Conservation (phyloP, 64 coral and sea anemone species). For the Catalaphyllia jardinei region DNA sequence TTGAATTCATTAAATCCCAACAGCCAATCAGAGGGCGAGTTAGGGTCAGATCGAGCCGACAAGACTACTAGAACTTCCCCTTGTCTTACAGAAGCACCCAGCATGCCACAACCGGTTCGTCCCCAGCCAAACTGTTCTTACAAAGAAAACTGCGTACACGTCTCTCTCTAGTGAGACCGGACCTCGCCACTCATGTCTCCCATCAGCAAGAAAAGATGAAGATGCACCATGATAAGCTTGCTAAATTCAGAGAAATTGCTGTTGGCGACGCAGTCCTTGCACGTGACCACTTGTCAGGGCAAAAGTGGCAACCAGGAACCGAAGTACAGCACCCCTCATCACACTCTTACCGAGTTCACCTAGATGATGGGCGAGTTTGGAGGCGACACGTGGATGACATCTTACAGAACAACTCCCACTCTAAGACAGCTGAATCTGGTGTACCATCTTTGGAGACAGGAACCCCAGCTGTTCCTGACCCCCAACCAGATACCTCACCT, state of each 20-base stretch:
- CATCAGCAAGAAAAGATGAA: slow-evolving; percentile 61
- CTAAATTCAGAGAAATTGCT: slow-evolving; percentile 41
- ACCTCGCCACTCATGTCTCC: slow-evolving; percentile 28
- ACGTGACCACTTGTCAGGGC: background rate
- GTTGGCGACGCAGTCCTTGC: slow-evolving; percentile 40
- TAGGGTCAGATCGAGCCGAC: too few species aligned
- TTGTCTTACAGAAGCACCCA: slow-evolving; percentile 51
- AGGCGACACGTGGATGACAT: slow-evolving; percentile 3
- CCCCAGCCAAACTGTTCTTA: slow-evolving; percentile 50
- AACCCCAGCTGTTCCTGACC: background rate
- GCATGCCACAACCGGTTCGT: slow-evolving; percentile 52
- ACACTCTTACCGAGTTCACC: slow-evolving; percentile 21
- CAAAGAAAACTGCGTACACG: slow-evolving; percentile 56
- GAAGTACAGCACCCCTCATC: background rate
- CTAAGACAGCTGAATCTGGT: background rate
- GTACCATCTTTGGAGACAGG: background rate
- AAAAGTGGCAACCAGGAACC: slow-evolving; percentile 34
- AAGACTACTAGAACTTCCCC: slow-evolving; percentile 39
- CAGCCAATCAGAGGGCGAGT: too few species aligned
- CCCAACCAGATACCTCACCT: background rate
- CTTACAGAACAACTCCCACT: background rate
- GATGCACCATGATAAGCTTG: slow-evolving; percentile 60
- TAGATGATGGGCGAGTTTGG: slow-evolving; percentile 15
- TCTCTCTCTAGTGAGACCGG: slow-evolving; percentile 58
- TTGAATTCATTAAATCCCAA: too few species aligned